A percentile compares a stretch with the other conserved stretches of the same genome.
Evolutionary conservation across 2,113 vertebrate species (phyloP).

Genomic region (Rhadina sibilatrix): DNA sequence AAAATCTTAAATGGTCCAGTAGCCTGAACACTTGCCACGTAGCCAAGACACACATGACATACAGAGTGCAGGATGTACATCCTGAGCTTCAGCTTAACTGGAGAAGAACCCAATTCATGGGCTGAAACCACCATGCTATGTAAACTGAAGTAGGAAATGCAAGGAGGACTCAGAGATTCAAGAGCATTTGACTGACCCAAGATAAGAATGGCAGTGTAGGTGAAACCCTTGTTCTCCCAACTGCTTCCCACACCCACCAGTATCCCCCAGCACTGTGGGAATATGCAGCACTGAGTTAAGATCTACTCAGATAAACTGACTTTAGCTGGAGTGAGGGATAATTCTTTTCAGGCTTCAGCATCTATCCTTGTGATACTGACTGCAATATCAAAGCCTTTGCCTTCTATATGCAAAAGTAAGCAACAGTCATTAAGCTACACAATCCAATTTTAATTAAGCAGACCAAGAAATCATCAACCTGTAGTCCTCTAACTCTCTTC

Average conservation of each 20-base stretch:
- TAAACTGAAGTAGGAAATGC: background rate
- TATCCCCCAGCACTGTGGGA: background rate
- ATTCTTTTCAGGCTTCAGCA: background rate
- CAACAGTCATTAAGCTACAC: background rate
- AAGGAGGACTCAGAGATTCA: background rate
- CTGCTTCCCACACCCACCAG: background rate
- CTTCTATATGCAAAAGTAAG: background rate
- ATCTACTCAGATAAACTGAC: background rate
- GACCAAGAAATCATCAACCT: background rate
- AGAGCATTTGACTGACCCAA: background rate
- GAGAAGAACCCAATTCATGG: background rate
- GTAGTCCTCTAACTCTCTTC: background rate
- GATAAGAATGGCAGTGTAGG: background rate
- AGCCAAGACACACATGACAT: fast-evolving
- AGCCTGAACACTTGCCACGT: background rate
- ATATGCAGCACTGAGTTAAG: fast-evolving
- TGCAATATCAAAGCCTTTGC: background rate
- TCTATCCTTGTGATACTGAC: background rate
- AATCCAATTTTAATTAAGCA: background rate
- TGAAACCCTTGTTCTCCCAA: background rate
- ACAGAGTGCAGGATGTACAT: background rate
- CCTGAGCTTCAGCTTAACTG: background rate
- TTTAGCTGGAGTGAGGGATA: background rate
- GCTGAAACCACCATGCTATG: background rate
- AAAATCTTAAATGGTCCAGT: background rate